Conservation (phyloP, 2,113 vertebrate species). For the Nannobrachium achirus region DNA sequence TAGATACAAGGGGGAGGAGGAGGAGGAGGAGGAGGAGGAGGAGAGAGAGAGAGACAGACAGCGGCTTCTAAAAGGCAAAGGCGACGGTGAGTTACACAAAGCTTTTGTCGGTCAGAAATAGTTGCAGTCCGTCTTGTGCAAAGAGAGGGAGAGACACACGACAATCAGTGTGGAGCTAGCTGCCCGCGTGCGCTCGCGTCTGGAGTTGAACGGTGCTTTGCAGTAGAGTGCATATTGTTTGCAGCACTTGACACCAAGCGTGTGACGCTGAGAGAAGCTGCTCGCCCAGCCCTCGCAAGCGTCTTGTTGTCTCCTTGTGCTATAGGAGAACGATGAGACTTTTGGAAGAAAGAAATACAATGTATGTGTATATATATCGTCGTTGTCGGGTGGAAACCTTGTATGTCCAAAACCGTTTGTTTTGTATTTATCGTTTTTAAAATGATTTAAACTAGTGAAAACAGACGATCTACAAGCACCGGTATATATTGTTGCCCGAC, state of each 20-base stretch:
- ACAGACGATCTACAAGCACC: too few relatives aligned
- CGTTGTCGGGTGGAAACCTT: too few relatives aligned
- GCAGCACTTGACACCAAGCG: slow-evolving; percentile 75
- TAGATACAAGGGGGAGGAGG: neutral
- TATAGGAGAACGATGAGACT: slow-evolving; percentile 45
- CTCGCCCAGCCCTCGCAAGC: slow-evolving; percentile 63
- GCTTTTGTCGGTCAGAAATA: slow-evolving; percentile 72
- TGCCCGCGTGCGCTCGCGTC: slow-evolving; percentile 25
- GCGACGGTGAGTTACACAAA: slow-evolving; percentile 54
- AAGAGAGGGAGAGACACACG: slow-evolving; percentile 55
- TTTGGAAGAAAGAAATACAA: neutral
- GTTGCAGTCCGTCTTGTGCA: slow-evolving; percentile 29
- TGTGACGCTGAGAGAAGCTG: slow-evolving; percentile 62
- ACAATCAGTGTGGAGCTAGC: slow-evolving; percentile 59
- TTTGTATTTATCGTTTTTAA: too few relatives aligned
- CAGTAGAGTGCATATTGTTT: slow-evolving; percentile 79
- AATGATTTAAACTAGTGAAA: too few relatives aligned
- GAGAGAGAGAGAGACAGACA: neutral
- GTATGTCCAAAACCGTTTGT: too few relatives aligned
- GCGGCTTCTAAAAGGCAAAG: slow-evolving; percentile 52
- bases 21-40: too few relatives aligned
- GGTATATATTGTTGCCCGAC: too few relatives aligned
- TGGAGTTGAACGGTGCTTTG: slow-evolving; percentile 68
- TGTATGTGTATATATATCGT: too few relatives aligned
- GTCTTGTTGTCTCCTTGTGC: slow-evolving; percentile 55